Base-by-base conservation (phyloP, 2,888 invertebrate genomes). In the Cremastinae sp. region DNA sequence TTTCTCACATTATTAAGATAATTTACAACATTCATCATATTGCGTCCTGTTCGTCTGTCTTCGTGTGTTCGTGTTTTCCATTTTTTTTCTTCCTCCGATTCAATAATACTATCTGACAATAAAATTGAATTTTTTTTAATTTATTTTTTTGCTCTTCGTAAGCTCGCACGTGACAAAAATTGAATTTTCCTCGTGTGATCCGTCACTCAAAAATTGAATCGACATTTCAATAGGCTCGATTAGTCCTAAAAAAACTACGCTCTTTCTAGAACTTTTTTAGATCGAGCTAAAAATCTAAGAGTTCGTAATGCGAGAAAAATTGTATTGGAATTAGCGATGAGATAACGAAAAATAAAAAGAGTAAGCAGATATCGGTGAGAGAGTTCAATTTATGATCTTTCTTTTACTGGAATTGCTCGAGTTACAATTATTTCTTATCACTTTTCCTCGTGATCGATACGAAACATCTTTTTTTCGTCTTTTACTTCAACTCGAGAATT, bases 21-120 rank as follows among this genome's bases (percentile, higher is more conserved):
- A 85, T 87, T 85, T 86, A 87, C 84, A 87, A 84, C 84, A 83
- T 85, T 83, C 81, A 84, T 79, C 66, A 58, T 79, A 77, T 80
- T 22, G n/a, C 45, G 22, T 45, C 28, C 5, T 5, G 28, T 28
- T 28, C 28, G 14, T 61, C 14, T 43, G 43, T 59, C 4, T 59
- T 14, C 28, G 59, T 59, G 62, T 51, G 43, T 65, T 22, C 41
- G 35, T 49, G 61, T 45, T 12, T 71, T 20, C 74, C 74, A 74
- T 62, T 49, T 74, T 71, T 69, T 69, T 78, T 78, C 78, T 79
- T 74, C 76, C 79, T 81, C 82, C 82, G 80, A 78, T 69, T 81
- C 78, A 78, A 79, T 78, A 76, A 79, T 59, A 75, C 81, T 85
- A 83, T 80, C 82, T 79, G 83, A 85, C 83, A 81, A 84, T 83